phyloP scores from a whole-genome alignment of 2,113 vertebrate species.

The Cynopterus brachyotis region DNA sequence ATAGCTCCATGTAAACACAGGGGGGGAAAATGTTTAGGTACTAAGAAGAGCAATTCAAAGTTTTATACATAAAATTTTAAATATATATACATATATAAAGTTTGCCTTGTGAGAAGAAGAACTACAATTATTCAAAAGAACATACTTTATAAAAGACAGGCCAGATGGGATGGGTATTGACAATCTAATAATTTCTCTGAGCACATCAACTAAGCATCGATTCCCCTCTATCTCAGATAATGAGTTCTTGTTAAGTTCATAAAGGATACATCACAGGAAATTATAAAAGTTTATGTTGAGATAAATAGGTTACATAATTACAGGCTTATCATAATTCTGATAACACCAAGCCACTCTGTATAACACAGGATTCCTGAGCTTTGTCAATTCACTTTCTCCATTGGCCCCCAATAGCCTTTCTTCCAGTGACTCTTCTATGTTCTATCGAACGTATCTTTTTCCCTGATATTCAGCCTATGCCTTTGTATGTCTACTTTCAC shows the following conservation, averaged over 20 bases:
- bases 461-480: slow-evolving; percentile 33
- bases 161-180: background rate
- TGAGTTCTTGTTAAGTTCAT: slow-evolving; percentile 45
- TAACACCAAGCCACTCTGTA: slow-evolving; percentile 42
- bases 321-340: slow-evolving; percentile 31
- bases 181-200: slow-evolving; percentile 32
- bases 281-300: slow-evolving; percentile 24
- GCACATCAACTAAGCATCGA: slow-evolving; percentile 8
- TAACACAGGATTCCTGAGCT: slow-evolving; percentile 66
- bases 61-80: background rate
- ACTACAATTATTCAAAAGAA: slow-evolving; percentile 38
- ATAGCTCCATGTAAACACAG: slow-evolving; percentile 56
- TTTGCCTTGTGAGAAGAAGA: slow-evolving; percentile 23
- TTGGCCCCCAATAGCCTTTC: slow-evolving; percentile 26
- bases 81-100: background rate
- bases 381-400: slow-evolving; percentile 18
- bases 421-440: slow-evolving; percentile 52
- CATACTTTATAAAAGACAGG: background rate
- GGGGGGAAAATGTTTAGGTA: background rate
- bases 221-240: slow-evolving; percentile 36
- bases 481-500: slow-evolving; percentile 36
- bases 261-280: slow-evolving; percentile 48
- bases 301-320: slow-evolving; percentile 53
- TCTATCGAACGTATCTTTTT: slow-evolving; percentile 48
- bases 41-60: background rate